These are phyloP conservation scores for Heliconius hortense DNA, from an alignment of 2,888 invertebrate genomes.

Conservation along the genomic window DNA sequence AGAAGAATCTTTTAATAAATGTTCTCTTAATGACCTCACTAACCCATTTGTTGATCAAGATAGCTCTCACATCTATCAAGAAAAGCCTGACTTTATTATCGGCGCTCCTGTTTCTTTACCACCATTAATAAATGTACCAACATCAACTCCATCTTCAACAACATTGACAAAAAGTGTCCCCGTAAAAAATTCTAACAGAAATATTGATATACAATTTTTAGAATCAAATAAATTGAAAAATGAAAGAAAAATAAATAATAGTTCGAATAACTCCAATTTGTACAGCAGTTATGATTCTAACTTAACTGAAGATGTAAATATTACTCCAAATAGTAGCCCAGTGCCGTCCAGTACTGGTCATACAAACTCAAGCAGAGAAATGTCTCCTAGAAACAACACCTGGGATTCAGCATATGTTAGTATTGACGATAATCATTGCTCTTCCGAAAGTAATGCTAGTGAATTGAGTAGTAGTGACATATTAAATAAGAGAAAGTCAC, in stretches of 20 bases:
- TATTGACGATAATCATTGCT: constrained; percentile 73
- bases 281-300: constrained; percentile 61
- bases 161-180: constrained; percentile 14
- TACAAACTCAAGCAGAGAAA: constrained; percentile 44
- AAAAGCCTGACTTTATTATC: constrained; percentile 73
- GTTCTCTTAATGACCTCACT: constrained; percentile 61
- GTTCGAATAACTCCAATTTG: constrained; percentile 54
- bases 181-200: constrained; percentile 17
- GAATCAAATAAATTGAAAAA: constrained; percentile 45
- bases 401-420: constrained; percentile 81
- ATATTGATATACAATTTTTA: constrained; percentile 13
- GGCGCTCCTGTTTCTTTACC: constrained; percentile 79
- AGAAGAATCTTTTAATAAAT: constrained; percentile 51
- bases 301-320: constrained; percentile 41
- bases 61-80: constrained; percentile 20
- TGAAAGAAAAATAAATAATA: constrained; percentile 43
- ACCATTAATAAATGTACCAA: constrained; percentile 60
- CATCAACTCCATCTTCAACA: constrained; percentile 48
- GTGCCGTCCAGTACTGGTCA: constrained; percentile 45
- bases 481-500: constrained; percentile 55
- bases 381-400: constrained; percentile 68
- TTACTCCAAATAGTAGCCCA: constrained; percentile 46
- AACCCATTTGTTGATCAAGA: constrained; percentile 63
- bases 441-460: constrained; percentile 71
- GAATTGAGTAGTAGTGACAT: constrained; percentile 35